phyloP scores from a whole-genome alignment of 2,888 invertebrate species.

The Nephrotoma flavescens region DNA sequence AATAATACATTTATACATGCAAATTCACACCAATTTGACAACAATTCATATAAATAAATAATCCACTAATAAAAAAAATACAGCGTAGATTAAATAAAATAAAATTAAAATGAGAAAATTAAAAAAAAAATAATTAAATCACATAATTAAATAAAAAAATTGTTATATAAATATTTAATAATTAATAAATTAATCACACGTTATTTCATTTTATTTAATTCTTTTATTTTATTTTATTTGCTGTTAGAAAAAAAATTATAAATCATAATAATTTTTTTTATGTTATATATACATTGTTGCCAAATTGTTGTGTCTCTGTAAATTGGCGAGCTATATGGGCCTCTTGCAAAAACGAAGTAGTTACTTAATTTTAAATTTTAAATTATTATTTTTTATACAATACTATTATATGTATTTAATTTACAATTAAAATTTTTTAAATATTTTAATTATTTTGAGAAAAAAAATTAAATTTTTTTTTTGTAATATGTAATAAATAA shows the following conservation, averaged over 20 bases:
- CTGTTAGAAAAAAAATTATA: not conserved
- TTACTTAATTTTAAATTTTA: conserved; percentile 12
- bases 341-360: conserved; percentile 37
- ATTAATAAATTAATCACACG: conserved; percentile 3
- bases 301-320: conserved; percentile 19
- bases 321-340: conserved; percentile 36
- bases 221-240: not conserved
- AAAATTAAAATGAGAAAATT: conserved; percentile 14
- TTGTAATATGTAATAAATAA: conserved; percentile 1
- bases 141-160: conserved; percentile 8
- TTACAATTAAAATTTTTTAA: conserved; percentile 5
- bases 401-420: conserved; percentile 13
- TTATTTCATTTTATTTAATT: not conserved
- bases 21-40: conserved; percentile 14
- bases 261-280: conserved; percentile 12
- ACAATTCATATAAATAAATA: conserved; percentile 7
- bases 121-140: conserved; percentile 8
- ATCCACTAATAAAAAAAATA: not conserved
- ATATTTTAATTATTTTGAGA: conserved; percentile 8
- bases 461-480: conserved; percentile 9
- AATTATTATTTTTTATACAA: conserved; percentile 14
- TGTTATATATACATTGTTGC: conserved; percentile 15
- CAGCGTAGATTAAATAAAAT: conserved; percentile 13
- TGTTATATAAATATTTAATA: not conserved
- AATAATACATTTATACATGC: conserved; percentile 17